Conservation (phyloP, 1,140 invertebrate species). For the Brachionus angularis region DNA sequence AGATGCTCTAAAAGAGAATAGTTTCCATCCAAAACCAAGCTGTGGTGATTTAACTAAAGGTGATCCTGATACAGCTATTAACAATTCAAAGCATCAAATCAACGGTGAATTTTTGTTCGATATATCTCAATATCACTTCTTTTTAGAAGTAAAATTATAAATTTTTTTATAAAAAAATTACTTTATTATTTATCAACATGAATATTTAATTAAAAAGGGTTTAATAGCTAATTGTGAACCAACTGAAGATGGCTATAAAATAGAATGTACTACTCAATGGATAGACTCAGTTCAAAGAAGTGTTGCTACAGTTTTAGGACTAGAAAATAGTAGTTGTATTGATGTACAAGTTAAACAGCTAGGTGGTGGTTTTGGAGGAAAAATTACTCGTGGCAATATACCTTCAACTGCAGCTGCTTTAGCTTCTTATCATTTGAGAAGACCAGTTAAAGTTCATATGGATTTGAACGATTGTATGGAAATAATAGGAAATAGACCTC, state of each 20-base stretch:
- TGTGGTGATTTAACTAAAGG: constrained; percentile 44
- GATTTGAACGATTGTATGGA: constrained; percentile 40
- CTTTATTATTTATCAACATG: too few species aligned
- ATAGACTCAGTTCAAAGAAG: constrained; percentile 70
- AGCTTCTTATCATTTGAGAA: constrained; percentile 54
- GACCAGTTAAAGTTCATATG: constrained; percentile 29
- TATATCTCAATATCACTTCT: constrained; percentile 93
- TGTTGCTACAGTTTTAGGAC: constrained; percentile 68
- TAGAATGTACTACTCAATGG: constrained; percentile 77
- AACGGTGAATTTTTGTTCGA: constrained; percentile 69
- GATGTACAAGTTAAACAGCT: constrained; percentile 75
- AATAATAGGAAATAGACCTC: constrained; percentile 75
- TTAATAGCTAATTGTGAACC: constrained; percentile 67
- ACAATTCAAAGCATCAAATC: constrained; percentile 58
- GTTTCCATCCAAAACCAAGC: constrained; percentile 53
- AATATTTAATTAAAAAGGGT: too few species aligned
- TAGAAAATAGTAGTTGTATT: constrained; percentile 64
- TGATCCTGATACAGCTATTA: constrained; percentile 44
- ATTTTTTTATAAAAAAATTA: too few species aligned
- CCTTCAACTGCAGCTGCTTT: constrained; percentile 59
- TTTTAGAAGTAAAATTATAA: too few species aligned
- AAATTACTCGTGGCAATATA: constrained; percentile 71
- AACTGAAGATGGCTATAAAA: constrained; percentile 71
- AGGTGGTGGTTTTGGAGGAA: constrained; percentile 89
- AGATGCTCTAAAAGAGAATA: constrained; percentile 61